Evolutionary conservation across 2,113 vertebrate genomes (phyloP), one percentile per base, ranked within the genome.

Genomic region (Micronycteris hirsuta): DNA sequence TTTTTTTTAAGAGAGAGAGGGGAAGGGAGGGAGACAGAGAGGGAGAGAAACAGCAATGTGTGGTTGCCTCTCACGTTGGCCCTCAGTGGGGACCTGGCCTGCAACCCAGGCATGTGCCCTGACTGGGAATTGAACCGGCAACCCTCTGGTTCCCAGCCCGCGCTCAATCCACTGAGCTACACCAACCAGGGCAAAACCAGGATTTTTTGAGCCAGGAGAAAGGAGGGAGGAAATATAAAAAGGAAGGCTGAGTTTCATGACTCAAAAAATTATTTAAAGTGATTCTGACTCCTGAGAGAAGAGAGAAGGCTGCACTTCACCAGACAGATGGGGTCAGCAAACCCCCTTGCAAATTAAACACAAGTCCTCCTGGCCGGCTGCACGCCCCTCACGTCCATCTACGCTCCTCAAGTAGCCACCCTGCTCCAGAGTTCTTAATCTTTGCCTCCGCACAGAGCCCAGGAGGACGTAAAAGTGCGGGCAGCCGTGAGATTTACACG

Each of bases 311-410:
- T 97, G 86, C 96, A 94, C 94, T 89, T 96, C 68, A 86, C 67
- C 86, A 96, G 95, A 96, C 54, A 82, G 88, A 96, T 58, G 31
- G 49, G 74, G 78, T 97, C 95, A 94, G 96, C 96, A 98, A 93
- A 93, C 89, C 94, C 47, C 63, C 82, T 86, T 86, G 88, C 49
- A 92, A 89, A 91, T 82, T 41, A 38, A 82, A 61, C 71, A n/a
- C 71, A 36, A 56, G 81, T 80, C n/a, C 38, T 91, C 20, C 82
- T 41, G n/a, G 36, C 26, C 71, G 54, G 83, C 61, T 45, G 17
- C 28, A 38, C 3, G 33, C 7, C 43, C 86, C 52, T 68, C 52
- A 1, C 91, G 85, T 63, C 61, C 24, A 74, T 61, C 77, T 7
- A 54, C 78, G 71, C 77, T 16, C 63, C 63, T 91, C 68, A 28